Base-by-base conservation (phyloP, 2,888 invertebrate genomes). In the Dyspetes luteomarginatus region DNA sequence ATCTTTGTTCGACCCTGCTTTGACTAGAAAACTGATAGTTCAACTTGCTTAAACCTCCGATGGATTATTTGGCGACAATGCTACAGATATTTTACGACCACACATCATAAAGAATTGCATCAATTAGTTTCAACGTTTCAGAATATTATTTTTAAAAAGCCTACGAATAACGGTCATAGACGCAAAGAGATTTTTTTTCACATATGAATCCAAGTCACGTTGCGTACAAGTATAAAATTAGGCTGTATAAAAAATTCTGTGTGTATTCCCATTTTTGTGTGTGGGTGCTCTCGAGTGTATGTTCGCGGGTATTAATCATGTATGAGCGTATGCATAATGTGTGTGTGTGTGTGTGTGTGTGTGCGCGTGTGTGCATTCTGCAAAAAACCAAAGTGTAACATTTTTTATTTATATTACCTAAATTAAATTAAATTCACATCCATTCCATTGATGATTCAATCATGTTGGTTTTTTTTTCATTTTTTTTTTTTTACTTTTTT, bases 151-250 rank as follows among this genome's bases (percentile, higher is more conserved):
- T 65, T 72, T 78, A 30, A 77, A 48, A 76, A 85, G 83, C 79
- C 79, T 71, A 76, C 62, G 62, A 81, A 79, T 82, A 72, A 84
- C 82, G 81, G 75, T 85, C 83, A 83, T 85, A 85, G 36, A 7
- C 85, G 84, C 86, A 87, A 87, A 86, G 82, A 86, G 82, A 36
- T 36, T 36, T 12, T 36, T 36, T 36, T 28, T 64, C 26, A 4
- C 83, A 85, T 85, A 85, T 69, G 71, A 78, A 81, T 87, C 82
- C 73, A 85, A 88, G 81, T 83, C 85, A 85, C 86, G 78, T 86
- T 87, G 87, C 87, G 83, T 88, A 88, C 85, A 87, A 89, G 89
- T 91, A 90, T 87, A 90, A 90, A 90, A 91, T 90, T 89, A 90
- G 90, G 89, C 90, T 91, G 88, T 90, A 89, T 89, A 90, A 90